Evolutionary conservation across 23 tunicate genomes (phyloP).

Genomic region (Aplidium turbinatum): DNA sequence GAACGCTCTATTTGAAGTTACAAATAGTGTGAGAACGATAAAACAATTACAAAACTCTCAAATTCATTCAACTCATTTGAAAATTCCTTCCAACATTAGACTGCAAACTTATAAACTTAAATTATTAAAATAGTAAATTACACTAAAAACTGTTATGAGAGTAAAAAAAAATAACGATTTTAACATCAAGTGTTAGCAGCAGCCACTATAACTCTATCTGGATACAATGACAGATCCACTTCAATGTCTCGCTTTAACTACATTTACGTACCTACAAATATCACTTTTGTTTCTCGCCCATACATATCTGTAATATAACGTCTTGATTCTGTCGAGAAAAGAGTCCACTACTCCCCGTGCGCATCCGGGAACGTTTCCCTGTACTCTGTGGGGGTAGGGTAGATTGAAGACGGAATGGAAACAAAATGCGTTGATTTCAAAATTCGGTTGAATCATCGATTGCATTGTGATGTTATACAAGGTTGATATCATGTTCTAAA

Average conservation of each 20-base stretch:
- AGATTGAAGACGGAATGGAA: slow-evolving; percentile 40
- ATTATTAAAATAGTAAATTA: too few species aligned
- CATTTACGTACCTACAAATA: slow-evolving; percentile 52
- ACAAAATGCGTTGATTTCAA: slow-evolving; percentile 30
- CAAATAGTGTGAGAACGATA: too few species aligned
- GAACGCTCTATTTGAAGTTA: slow-evolving; percentile 19
- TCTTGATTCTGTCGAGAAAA: background rate
- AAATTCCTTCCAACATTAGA: too few species aligned
- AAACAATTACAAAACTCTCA: too few species aligned
- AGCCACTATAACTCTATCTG: too few species aligned
- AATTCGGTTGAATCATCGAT: background rate
- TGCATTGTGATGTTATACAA: background rate
- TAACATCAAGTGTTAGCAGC: too few species aligned
- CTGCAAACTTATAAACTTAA: too few species aligned
- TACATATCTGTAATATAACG: slow-evolving; percentile 22
- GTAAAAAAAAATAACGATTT: too few species aligned
- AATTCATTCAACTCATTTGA: too few species aligned
- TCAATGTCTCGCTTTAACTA: too few species aligned
- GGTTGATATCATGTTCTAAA: slow-evolving; percentile 4
- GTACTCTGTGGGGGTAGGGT: slow-evolving; percentile 24
- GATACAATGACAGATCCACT: too few species aligned
- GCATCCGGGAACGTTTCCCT: slow-evolving; percentile 9
- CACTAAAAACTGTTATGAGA: too few species aligned
- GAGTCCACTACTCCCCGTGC: slow-evolving; percentile 10
- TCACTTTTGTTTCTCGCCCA: slow-evolving; percentile 43